Evolutionary conservation across 92 coral and sea anemone genomes (phyloP).

Genomic region (Bergia puertoricense): DNA sequence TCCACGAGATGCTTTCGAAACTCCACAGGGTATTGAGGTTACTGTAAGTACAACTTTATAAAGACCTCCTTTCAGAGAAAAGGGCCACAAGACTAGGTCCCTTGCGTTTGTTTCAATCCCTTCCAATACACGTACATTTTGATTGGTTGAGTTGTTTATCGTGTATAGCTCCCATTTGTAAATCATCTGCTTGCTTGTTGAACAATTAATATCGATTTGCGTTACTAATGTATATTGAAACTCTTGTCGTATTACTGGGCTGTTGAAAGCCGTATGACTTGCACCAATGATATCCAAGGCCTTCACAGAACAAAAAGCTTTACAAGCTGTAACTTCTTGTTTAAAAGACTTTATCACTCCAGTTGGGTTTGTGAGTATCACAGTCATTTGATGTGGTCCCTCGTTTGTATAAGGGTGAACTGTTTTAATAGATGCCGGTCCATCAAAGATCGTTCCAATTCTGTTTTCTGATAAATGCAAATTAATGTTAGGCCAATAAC

Average conservation of each 20-base stretch:
- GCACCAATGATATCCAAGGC: slow-evolving; percentile 66
- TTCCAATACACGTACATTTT: background rate
- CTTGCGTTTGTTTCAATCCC: slow-evolving; percentile 32
- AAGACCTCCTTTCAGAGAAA: slow-evolving; percentile 62
- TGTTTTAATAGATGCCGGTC: background rate
- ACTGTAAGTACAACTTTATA: slow-evolving; percentile 71
- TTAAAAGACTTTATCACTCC: slow-evolving; percentile 55
- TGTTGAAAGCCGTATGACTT: slow-evolving; percentile 40
- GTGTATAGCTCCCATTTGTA: slow-evolving; percentile 21
- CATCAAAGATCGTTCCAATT: slow-evolving; percentile 4
- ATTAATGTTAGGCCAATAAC: background rate
- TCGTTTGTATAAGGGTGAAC: slow-evolving; percentile 34
- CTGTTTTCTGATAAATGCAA: background rate
- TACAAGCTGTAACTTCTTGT: slow-evolving; percentile 42
- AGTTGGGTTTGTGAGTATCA: slow-evolving; percentile 56
- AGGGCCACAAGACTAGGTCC: slow-evolving; percentile 60
- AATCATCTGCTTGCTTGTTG: background rate
- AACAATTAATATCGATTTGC: background rate
- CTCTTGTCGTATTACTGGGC: slow-evolving; percentile 70
- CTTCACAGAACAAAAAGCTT: slow-evolving; percentile 56
- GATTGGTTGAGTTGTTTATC: slow-evolving; percentile 10
- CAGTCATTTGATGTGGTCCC: slow-evolving; percentile 45
- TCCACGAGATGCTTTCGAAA: slow-evolving; percentile 52
- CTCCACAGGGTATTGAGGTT: slow-evolving; percentile 56
- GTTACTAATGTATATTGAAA: slow-evolving; percentile 53